These are phyloP conservation scores for Sebastes wilsoni DNA, from an alignment of 2,797 vertebrate genomes.

Conservation along the genomic window DNA sequence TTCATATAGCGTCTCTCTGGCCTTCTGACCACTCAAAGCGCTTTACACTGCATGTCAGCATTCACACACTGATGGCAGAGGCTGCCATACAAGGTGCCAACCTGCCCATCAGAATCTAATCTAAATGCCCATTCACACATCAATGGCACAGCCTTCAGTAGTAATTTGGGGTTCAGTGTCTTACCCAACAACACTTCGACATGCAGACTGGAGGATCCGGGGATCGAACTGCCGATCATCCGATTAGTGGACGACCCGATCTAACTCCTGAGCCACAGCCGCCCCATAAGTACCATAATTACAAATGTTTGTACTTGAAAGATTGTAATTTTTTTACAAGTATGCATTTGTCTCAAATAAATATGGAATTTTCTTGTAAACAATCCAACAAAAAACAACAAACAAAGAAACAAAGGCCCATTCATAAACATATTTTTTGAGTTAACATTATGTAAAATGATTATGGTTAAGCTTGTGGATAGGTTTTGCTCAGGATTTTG, in stretches of 20 bases:
- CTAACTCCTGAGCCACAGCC: no score
- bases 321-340: background rate
- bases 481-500: background rate
- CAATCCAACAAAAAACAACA: background rate
- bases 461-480: background rate
- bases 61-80: no score
- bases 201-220: no score
- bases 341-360: background rate
- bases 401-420: background rate
- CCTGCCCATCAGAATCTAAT: background rate
- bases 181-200: rapidly evolving
- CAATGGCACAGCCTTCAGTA: background rate
- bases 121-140: background rate
- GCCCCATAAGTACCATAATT: background rate
- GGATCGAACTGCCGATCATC: no score
- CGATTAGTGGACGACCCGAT: no score
- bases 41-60: no score
- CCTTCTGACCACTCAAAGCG: no score
- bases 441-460: background rate
- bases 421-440: background rate
- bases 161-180: background rate
- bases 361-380: background rate
- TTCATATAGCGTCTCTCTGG: no score
- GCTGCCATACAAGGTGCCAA: no score
- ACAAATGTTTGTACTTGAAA: background rate